Evolutionary conservation across 2,888 invertebrate species (phyloP), one percentile per base, ranked within the genome.

Genomic region (Hyles lineata): DNA sequence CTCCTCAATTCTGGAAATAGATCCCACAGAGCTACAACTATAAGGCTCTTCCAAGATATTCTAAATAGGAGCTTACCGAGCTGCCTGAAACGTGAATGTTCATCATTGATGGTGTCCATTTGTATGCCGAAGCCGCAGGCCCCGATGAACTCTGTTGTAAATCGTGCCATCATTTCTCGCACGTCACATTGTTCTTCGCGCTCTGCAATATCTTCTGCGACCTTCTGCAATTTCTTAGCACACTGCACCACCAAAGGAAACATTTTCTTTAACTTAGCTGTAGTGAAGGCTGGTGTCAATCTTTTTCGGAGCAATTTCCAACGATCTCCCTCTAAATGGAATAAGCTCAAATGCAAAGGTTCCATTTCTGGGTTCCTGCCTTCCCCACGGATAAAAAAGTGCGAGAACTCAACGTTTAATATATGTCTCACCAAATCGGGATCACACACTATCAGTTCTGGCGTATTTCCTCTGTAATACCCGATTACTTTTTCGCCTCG

Each of bases 281-380:
- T 88, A 0, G 92, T 92, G 72, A 92, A 92, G 0, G 91, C 87
- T 0, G 91, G 83, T n/a, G 92, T 91, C n/a, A 92, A 71, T 9
- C 89, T 85, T 73, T 92, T 89, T 1, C 92, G 83, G 17, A 90
- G 73, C 11, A 92, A 78, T 74, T 86, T 91, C 93, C 93, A 93
- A 5, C 71, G 70, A 67, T 93, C 92, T 0, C 92, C 92, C 25
- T 92, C 89, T 7, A 73, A 84, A 58, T 85, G 83, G 72, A 93
- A 92, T 32, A 92, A 70, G 72, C 89, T 91, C 6, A 72, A 69
- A 19, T 87, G 76, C 1, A 90, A 23, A 0, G 90, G 87, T 70
- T 93, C 92, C 4, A 74, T 63, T 70, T 85, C 80, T 0, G 80
- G 74, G 61, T 87, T 76, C 19, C 88, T 83, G 0, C 86, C 85